phyloP scores from a whole-genome alignment of 2,888 invertebrate species.

The Drosophila incognita region DNA sequence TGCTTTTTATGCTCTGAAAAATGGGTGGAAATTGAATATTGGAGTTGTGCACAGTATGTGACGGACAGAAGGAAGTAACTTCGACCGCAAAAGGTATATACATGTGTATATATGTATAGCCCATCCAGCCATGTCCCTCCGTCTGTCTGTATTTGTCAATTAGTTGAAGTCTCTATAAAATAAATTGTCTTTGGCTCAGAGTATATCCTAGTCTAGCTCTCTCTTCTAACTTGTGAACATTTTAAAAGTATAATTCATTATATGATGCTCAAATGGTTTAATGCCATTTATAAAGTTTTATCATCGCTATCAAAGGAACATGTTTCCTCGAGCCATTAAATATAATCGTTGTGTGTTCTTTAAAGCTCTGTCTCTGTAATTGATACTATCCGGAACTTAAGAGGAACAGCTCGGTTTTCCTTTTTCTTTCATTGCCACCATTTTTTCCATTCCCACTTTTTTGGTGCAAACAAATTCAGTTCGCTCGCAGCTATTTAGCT shows the following conservation, averaged over 20 bases:
- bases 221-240: neutral
- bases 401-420: neutral
- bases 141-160: neutral
- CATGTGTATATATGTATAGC: neutral
- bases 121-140: neutral
- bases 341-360: neutral
- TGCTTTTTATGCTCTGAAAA: neutral
- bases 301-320: neutral
- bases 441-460: neutral
- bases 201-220: neutral
- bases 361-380: slow-evolving; percentile 6
- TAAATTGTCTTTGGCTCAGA: neutral
- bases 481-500: slow-evolving; percentile 46
- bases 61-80: neutral
- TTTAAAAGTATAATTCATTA: neutral
- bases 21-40: neutral
- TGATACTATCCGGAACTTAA: neutral
- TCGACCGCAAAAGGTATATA: neutral
- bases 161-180: neutral
- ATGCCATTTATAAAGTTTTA: neutral
- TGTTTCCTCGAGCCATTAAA: neutral
- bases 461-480: slow-evolving; percentile 39
- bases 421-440: neutral
- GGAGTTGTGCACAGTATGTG: neutral
- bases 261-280: neutral